A percentile compares a stretch with the other conserved stretches of the same genome.
phyloP scores from a whole-genome alignment of 2,797 vertebrate species.

The Chiroxiphia lanceolata region DNA sequence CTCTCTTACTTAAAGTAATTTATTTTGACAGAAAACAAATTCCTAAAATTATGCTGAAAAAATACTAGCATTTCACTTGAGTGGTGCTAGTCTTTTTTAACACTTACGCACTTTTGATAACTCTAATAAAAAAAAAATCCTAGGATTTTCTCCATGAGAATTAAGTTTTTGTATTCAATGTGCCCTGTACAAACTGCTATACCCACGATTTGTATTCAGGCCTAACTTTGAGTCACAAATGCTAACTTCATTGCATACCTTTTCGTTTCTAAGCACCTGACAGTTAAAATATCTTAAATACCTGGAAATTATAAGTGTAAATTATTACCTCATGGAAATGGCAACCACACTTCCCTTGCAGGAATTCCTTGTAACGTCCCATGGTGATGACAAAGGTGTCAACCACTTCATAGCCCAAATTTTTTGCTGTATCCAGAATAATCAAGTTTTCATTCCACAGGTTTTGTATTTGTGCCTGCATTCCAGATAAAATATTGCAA shows the following conservation, averaged over 20 bases:
- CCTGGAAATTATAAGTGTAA: background rate
- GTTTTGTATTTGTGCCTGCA: slow-evolving; percentile 84
- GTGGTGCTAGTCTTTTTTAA: background rate
- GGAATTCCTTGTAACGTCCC: slow-evolving; percentile 94
- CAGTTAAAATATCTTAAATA: slow-evolving; percentile 4
- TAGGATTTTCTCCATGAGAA: background rate
- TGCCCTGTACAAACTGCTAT: background rate
- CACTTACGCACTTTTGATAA: background rate
- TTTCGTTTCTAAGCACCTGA: background rate
- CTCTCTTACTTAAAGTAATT: background rate
- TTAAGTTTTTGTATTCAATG: background rate
- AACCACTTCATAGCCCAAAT: slow-evolving; percentile 87
- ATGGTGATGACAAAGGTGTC: slow-evolving; percentile 93
- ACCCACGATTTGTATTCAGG: background rate
- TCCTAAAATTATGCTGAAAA: background rate
- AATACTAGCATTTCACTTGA: background rate
- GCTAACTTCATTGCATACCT: background rate
- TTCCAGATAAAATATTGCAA: slow-evolving; percentile 38
- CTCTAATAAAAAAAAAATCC: background rate
- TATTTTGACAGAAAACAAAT: background rate
- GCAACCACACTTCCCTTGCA: slow-evolving; percentile 92
- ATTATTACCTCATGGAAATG: slow-evolving; percentile 93
- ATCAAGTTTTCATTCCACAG: slow-evolving; percentile 84
- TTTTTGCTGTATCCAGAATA: slow-evolving; percentile 85
- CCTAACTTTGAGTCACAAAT: background rate